Evolutionary conservation across 2,797 vertebrate species (phyloP), one percentile per base, ranked within the genome.

Genomic region (Glyptemys insculpta): DNA sequence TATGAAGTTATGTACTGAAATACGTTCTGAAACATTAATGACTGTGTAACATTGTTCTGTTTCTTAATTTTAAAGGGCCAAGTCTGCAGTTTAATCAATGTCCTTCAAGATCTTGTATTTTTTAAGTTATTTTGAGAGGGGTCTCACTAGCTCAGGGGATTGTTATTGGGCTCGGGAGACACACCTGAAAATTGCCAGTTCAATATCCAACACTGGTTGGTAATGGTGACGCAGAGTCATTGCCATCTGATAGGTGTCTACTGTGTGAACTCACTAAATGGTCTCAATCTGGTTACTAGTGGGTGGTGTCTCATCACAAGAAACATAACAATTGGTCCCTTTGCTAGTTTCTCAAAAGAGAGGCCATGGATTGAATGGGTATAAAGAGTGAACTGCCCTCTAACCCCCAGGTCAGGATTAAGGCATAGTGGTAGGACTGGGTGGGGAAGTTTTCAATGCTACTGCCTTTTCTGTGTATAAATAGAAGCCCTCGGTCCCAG

Each of bases 371-470:
- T 81, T 87, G 90, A 87, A 2, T 18, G 9, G 47, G 82, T 54
- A 83, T 50, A 65, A 93, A 87, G 56, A 93, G 25, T 62, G 83
- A 96, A 56, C 80, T 54, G 19, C 91, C 95, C 92, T 87, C 91
- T 44, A 92, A 23, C 47, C 82, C 59, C 19, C 87, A 50, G 85
- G 87, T 85, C 85, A 95, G 83, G 56, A 52, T 49, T 57, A 54
- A 88, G 57, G 34, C 82, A 21, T 27, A 88, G 0, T 78, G 88
- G 86, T 34, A 94, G 85, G 74, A 49, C 56, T 50, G 83, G 76
- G 86, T 81, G 88, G 81, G 85, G 85, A 96, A 90, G 25, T 62
- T 44, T 68, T 92, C 74, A 41, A 47, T 96, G 37, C 62, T 90
- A 83, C 87, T 83, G 85, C 87, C 80, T 44, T 4, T 31, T 87